Conservation (phyloP, 2,888 invertebrate genomes). For the Tetragnatha montana region DNA sequence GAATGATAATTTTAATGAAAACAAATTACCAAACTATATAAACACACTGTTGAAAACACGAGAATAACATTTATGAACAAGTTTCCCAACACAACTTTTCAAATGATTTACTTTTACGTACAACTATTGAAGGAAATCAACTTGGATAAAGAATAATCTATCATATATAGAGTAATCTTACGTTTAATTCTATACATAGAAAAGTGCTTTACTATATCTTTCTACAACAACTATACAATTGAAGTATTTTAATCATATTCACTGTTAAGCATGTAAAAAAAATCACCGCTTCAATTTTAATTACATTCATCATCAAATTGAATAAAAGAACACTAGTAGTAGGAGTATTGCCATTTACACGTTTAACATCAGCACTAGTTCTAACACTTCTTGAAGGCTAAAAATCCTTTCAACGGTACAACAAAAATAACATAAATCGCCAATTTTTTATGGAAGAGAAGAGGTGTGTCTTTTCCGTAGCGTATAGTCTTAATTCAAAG, state of each 20-base stretch:
- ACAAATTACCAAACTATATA: too few species aligned
- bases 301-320: conserved; percentile 50
- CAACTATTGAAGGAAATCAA: conserved; percentile 10
- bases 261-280: conserved; percentile 42
- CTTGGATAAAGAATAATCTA: not conserved
- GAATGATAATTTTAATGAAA: too few species aligned
- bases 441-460: not conserved
- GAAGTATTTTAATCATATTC: conserved; percentile 17
- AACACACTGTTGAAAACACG: too few species aligned
- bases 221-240: conserved; percentile 31
- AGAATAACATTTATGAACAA: conserved; percentile 46
- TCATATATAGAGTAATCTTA: not conserved
- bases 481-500: not conserved
- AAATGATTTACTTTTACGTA: conserved; percentile 8
- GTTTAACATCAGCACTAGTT: conserved; percentile 63
- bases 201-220: conserved; percentile 32
- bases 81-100: conserved; percentile 12
- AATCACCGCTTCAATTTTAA: conserved; percentile 30
- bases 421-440: not conserved
- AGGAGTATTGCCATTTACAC: conserved; percentile 69
- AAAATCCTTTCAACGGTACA: not conserved
- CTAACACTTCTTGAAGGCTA: conserved; percentile 40
- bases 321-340: conserved; percentile 47
- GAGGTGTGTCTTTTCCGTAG: not conserved
- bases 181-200: conserved; percentile 45